Conservation (phyloP, 2,797 vertebrate genomes). For the Amblyopsis hoosieri region DNA sequence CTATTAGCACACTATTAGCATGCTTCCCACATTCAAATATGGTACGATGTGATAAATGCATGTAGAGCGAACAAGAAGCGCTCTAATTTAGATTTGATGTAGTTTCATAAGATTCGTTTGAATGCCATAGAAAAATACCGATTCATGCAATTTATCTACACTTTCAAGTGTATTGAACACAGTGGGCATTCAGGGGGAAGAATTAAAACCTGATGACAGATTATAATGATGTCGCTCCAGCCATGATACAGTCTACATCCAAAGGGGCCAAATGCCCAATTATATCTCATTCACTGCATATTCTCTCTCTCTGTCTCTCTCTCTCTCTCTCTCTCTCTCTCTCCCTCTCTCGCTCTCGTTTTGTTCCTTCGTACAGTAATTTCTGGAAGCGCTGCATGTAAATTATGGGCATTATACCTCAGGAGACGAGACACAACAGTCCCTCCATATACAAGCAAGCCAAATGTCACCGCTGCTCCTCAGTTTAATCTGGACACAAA, state of each 20-base stretch:
- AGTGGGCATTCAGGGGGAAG: slow-evolving; percentile 70
- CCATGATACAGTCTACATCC: slow-evolving; percentile 76
- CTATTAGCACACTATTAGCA: slow-evolving; percentile 1
- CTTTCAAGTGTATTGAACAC: slow-evolving; percentile 63
- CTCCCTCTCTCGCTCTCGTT: slow-evolving; percentile 19
- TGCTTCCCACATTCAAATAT: slow-evolving; percentile 17
- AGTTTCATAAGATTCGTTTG: slow-evolving; percentile 23
- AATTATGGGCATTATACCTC: slow-evolving; percentile 67
- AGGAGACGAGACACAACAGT: slow-evolving; percentile 55
- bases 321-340: slow-evolving; percentile 22
- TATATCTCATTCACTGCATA: slow-evolving; percentile 58
- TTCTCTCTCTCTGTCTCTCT: slow-evolving; percentile 27
- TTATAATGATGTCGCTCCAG: slow-evolving; percentile 73
- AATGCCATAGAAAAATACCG: slow-evolving; percentile 44
- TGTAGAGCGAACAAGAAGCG: slow-evolving; percentile 24
- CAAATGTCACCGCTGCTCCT: slow-evolving; percentile 53
- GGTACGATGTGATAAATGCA: slow-evolving; percentile 13
- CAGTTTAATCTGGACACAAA: slow-evolving; percentile 30
- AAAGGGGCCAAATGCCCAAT: slow-evolving; percentile 82
- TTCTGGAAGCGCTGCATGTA: slow-evolving; percentile 70
- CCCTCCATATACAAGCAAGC: slow-evolving; percentile 20
- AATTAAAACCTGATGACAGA: slow-evolving; percentile 73
- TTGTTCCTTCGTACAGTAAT: slow-evolving; percentile 59
- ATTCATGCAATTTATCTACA: slow-evolving; percentile 58
- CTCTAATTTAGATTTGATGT: slow-evolving; percentile 35